These are phyloP conservation scores for Heliconius erato DNA, from an alignment of 2,888 invertebrate genomes.

Conservation along the genomic window DNA sequence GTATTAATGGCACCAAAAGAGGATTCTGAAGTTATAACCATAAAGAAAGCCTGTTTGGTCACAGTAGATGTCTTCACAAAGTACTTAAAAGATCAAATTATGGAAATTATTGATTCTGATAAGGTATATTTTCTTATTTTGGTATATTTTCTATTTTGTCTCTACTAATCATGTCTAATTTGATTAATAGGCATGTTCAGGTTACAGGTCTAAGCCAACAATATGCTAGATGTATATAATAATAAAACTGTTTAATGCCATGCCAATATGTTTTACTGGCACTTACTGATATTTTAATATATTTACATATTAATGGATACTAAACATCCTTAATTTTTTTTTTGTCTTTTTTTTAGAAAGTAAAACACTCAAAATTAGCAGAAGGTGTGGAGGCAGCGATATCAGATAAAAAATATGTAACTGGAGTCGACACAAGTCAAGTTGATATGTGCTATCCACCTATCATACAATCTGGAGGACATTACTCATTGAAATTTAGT, in stretches of 20 bases:
- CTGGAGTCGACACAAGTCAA: conserved; percentile 94
- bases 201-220: too few relatives aligned
- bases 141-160: too few relatives aligned
- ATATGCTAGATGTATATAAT: not conserved
- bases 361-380: conserved; percentile 97
- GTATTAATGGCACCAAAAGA: conserved; percentile 97
- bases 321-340: not conserved
- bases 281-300: not conserved
- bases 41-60: conserved; percentile 96
- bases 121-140: conserved; percentile 85
- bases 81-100: conserved; percentile 98
- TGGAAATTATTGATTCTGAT: conserved; percentile 99
- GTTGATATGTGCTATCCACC: conserved; percentile 99
- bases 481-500: conserved; percentile 98
- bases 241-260: not conserved
- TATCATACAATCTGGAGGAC: conserved; percentile 99
- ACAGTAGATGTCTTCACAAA: conserved; percentile 98
- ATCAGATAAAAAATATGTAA: conserved; percentile 97
- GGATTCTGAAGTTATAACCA: conserved; percentile 94
- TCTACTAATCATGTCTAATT: too few relatives aligned
- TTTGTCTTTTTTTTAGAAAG: conserved; percentile 89
- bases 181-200: too few relatives aligned
- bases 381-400: conserved; percentile 97
- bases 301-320: not conserved
- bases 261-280: not conserved